A percentile compares a stretch with the other conserved stretches of the same genome.
Conservation (phyloP, 2,113 vertebrate genomes). For the Tonatia bakeri region DNA sequence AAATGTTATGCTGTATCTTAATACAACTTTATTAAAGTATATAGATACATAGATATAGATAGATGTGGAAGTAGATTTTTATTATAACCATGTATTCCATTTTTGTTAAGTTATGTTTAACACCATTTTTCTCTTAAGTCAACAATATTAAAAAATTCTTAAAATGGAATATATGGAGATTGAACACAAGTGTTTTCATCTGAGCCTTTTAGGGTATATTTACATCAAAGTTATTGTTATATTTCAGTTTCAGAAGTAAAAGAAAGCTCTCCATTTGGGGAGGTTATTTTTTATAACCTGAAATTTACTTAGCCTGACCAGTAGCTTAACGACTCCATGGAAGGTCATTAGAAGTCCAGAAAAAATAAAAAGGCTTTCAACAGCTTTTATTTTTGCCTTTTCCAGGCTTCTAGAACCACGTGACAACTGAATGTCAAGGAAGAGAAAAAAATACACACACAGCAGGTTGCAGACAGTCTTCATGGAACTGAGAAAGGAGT, state of each 20-base stretch:
- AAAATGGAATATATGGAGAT: background rate
- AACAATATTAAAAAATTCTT: background rate
- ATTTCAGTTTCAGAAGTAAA: background rate
- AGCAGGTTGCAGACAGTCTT: background rate
- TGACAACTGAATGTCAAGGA: background rate
- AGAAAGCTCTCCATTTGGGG: background rate
- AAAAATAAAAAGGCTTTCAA: background rate
- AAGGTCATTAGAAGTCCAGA: background rate
- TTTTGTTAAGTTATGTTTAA: background rate
- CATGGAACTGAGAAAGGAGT: background rate
- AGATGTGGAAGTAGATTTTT: background rate
- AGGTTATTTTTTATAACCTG: background rate
- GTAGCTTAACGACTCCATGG: background rate
- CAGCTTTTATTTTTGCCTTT: background rate
- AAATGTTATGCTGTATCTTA: background rate
- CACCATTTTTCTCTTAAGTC: background rate
- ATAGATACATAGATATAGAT: too few species aligned
- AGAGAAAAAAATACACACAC: background rate
- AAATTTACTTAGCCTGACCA: background rate
- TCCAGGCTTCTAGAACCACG: background rate
- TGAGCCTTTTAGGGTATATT: background rate
- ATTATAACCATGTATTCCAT: background rate
- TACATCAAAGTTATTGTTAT: background rate
- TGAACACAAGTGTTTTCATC: background rate
- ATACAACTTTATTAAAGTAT: background rate